Percentiles rank a stretch among this genome's conserved stretches.
phyloP scores from a whole-genome alignment of 2,113 vertebrate genomes.

The Aramus guarauna region DNA sequence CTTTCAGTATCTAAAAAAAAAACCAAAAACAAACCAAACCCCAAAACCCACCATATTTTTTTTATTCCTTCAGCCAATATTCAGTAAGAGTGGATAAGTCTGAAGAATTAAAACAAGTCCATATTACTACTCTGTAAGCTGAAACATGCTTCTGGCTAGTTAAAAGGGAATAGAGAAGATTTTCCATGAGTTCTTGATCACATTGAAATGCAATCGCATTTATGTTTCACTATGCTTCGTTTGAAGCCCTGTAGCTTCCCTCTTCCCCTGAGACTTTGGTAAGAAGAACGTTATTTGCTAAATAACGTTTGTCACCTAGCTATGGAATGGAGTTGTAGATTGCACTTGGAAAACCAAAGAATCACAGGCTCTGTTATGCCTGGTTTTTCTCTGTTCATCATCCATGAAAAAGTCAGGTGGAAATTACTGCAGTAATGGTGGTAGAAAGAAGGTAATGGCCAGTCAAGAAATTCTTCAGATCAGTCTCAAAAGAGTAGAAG shows the following conservation, averaged over 20 bases:
- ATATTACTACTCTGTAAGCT: not conserved
- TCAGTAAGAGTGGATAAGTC: not conserved
- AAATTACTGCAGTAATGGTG: not conserved
- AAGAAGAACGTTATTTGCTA: not conserved
- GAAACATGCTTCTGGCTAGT: not conserved
- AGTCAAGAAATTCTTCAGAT: not conserved
- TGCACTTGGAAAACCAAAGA: not conserved
- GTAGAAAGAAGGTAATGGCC: not conserved
- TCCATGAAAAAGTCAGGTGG: not conserved
- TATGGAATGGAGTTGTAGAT: not conserved
- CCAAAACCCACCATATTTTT: too few relatives aligned
- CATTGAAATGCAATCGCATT: not conserved
- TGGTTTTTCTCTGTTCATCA: not conserved
- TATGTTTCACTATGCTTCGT: not conserved
- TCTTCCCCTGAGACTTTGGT: not conserved
- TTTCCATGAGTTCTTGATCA: not conserved
- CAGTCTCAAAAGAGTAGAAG: not conserved
- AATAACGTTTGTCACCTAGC: not conserved
- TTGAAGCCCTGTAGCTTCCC: not conserved
- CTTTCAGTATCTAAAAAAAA: not conserved
- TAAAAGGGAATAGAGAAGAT: not conserved
- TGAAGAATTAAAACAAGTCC: not conserved
- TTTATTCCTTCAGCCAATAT: not conserved
- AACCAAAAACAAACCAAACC: not conserved
- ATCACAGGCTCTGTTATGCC: not conserved